A percentile compares a stretch with the other conserved stretches of the same genome.
phyloP scores from a whole-genome alignment of 64 coral and sea anemone genomes.

The Porites lutea region DNA sequence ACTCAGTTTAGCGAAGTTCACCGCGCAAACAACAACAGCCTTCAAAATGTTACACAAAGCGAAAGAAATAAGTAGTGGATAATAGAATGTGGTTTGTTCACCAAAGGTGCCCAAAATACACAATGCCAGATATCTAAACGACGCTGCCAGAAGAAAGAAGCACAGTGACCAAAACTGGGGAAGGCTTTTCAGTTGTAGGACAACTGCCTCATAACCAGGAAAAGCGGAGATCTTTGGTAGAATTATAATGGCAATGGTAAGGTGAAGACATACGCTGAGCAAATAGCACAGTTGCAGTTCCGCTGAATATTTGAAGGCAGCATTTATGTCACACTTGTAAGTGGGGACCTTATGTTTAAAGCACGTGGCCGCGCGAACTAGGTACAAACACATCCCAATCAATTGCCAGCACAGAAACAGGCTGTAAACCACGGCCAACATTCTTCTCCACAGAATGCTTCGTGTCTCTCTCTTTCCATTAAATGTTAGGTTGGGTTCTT shows the following conservation, averaged over 20 bases:
- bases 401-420: background rate
- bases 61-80: background rate
- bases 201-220: background rate
- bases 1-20: background rate
- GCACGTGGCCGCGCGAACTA: background rate
- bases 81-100: background rate
- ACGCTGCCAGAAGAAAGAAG: background rate
- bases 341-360: background rate
- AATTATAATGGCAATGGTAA: background rate
- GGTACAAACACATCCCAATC: background rate
- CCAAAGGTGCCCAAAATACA: background rate
- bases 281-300: background rate
- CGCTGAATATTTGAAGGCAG: background rate
- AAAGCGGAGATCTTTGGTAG: background rate
- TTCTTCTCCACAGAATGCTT: background rate
- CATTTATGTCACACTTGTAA: background rate
- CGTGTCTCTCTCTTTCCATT: background rate
- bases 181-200: background rate
- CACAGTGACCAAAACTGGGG: background rate
- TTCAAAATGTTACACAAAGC: background rate
- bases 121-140: background rate
- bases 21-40: no score
- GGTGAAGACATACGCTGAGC: background rate
- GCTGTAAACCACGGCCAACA: background rate
- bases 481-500: no score